A percentile compares a stretch with the other conserved stretches of the same genome.
phyloP scores from a whole-genome alignment of 2,888 invertebrate genomes.

The Cheilosia scutellata region DNA sequence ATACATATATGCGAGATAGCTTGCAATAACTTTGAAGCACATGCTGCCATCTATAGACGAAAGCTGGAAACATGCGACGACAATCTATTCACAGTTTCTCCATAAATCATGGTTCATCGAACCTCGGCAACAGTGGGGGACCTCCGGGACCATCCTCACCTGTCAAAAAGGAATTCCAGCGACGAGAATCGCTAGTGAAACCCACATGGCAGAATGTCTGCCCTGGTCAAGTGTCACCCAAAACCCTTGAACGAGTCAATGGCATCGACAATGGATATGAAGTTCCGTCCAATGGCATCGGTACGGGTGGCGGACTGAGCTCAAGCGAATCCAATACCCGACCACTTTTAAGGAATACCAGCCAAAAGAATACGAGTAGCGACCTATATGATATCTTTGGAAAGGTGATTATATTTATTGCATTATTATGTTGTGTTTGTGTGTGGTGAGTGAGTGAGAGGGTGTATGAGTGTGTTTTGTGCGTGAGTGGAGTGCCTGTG shows the following conservation, averaged over 20 bases:
- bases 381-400: slow-evolving; percentile 81
- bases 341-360: slow-evolving; percentile 68
- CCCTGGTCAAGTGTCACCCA: slow-evolving; percentile 83
- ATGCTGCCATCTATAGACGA: slow-evolving; percentile 59
- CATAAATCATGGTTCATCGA: slow-evolving; percentile 72
- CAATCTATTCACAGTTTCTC: slow-evolving; percentile 77
- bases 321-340: slow-evolving; percentile 44
- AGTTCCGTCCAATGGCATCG: slow-evolving; percentile 78
- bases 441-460: slow-evolving; percentile 15
- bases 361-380: slow-evolving; percentile 77
- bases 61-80: slow-evolving; percentile 69
- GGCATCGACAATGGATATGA: slow-evolving; percentile 79
- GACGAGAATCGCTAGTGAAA: slow-evolving; percentile 83
- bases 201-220: slow-evolving; percentile 84
- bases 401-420: slow-evolving; percentile 80
- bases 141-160: slow-evolving; percentile 53
- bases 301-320: slow-evolving; percentile 71
- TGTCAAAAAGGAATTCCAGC: slow-evolving; percentile 75
- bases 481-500: slow-evolving; percentile 8
- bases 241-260: slow-evolving; percentile 82
- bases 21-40: slow-evolving; percentile 41
- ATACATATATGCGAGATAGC: slow-evolving; percentile 16
- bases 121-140: slow-evolving; percentile 50
- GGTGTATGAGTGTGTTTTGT: slow-evolving; percentile 1
- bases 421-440: slow-evolving; percentile 40